Evolutionary conservation across 2,888 invertebrate genomes (phyloP).

Genomic region (Spisula solida): DNA sequence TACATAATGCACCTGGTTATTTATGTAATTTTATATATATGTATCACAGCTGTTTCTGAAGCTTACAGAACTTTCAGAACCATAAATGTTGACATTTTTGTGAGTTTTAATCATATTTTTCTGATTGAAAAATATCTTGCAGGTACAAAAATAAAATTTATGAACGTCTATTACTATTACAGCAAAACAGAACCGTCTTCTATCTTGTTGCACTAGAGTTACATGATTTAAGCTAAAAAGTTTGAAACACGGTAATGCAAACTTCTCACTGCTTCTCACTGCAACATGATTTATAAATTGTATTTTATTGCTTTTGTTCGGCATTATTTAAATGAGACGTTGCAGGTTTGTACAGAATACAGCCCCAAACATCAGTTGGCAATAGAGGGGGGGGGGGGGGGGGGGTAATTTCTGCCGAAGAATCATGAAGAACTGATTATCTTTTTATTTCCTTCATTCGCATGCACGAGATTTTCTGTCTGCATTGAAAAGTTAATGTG

Average conservation of each 20-base stretch:
- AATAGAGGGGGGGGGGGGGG: too few species aligned
- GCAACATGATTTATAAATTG: too few species aligned
- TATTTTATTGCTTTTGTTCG: too few species aligned
- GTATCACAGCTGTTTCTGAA: neutral
- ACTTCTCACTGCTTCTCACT: too few species aligned
- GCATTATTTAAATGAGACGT: too few species aligned
- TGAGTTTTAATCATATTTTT: slow-evolving; percentile 1
- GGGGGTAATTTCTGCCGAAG: neutral
- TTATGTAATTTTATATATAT: neutral
- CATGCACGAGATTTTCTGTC: neutral
- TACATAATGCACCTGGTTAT: neutral
- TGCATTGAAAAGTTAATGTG: slow-evolving; percentile 17
- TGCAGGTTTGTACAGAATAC: too few species aligned
- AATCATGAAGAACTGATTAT: neutral
- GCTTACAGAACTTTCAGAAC: neutral
- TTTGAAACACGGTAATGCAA: neutral
- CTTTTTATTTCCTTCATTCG: neutral
- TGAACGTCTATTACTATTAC: too few species aligned
- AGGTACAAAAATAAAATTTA: neutral
- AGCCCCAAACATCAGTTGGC: too few species aligned
- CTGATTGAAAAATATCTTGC: neutral
- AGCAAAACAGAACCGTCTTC: too few species aligned
- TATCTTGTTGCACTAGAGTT: too few species aligned
- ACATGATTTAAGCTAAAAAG: too few species aligned
- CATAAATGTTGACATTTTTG: neutral